Percentiles rank a stretch among this genome's conserved stretches.
These are phyloP conservation scores for Rotaria sp. DNA, from an alignment of 2,888 invertebrate genomes.

Conservation along the genomic window DNA sequence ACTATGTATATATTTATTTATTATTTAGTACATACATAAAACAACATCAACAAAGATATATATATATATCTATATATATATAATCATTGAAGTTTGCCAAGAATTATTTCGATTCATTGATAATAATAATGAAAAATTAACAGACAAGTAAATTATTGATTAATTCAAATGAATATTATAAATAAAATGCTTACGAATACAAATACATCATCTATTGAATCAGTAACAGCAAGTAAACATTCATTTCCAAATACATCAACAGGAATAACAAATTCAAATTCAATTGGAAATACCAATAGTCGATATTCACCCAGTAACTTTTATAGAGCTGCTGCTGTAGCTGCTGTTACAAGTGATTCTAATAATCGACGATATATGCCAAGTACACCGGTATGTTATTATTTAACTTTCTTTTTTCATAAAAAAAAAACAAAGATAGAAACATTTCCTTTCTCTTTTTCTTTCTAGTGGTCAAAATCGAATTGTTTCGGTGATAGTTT, in stretches of 20 bases:
- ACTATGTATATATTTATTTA: conserved; percentile 15
- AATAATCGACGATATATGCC: conserved; percentile 29
- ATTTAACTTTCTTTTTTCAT: neutral
- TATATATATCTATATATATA: too few relatives aligned
- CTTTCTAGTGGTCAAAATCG: conserved; percentile 27
- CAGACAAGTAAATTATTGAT: conserved; percentile 13
- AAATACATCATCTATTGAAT: neutral
- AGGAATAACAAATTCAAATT: neutral
- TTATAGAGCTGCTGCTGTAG: conserved; percentile 21
- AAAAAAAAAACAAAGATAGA: neutral
- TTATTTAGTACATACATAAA: conserved; percentile 4
- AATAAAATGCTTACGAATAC: conserved; percentile 4
- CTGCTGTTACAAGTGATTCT: neutral
- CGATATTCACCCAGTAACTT: conserved; percentile 13
- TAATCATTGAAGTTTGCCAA: neutral
- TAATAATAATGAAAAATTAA: conserved; percentile 14
- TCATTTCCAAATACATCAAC: neutral
- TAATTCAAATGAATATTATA: neutral
- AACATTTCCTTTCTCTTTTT: neutral
- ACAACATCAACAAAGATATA: neutral
- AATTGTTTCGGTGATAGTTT: conserved; percentile 40
- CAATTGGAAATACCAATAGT: neutral
- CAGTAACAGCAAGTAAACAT: neutral
- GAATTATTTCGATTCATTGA: conserved; percentile 15
- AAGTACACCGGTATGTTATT: conserved; percentile 1